phyloP scores from a whole-genome alignment of 2,888 invertebrate genomes.

The Mamestra brassicae region DNA sequence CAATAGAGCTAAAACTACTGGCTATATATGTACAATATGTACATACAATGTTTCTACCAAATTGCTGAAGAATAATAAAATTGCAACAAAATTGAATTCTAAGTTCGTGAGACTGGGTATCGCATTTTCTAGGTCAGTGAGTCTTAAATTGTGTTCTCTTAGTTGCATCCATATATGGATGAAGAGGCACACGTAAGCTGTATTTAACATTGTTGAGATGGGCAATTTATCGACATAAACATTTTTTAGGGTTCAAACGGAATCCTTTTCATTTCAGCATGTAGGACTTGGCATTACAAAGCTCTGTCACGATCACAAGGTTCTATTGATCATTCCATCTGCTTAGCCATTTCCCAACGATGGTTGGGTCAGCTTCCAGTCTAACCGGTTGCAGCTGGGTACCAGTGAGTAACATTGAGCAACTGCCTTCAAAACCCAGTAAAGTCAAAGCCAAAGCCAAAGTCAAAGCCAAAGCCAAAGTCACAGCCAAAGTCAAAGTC shows the following conservation, averaged over 20 bases:
- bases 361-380: no score
- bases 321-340: no score
- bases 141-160: slow-evolving; percentile 36
- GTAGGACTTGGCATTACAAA: no score
- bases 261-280: no score
- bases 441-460: no score
- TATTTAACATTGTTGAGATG: not conserved
- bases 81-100: slow-evolving; percentile 57
- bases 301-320: no score
- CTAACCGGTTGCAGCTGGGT: no score
- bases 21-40: not conserved
- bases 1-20: slow-evolving; percentile 26
- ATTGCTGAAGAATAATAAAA: slow-evolving; percentile 53
- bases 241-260: not conserved
- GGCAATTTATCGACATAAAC: not conserved
- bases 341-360: no score
- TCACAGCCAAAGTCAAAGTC: no score
- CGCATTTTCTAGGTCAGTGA: slow-evolving; percentile 40
- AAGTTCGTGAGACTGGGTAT: slow-evolving; percentile 40
- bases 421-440: no score
- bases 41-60: slow-evolving; percentile 47
- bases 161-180: slow-evolving; percentile 32
- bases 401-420: no score
- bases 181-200: not conserved
- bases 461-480: no score